These are phyloP conservation scores for Notolabrus celidotus DNA, from an alignment of 2,797 vertebrate genomes.

Conservation along the genomic window DNA sequence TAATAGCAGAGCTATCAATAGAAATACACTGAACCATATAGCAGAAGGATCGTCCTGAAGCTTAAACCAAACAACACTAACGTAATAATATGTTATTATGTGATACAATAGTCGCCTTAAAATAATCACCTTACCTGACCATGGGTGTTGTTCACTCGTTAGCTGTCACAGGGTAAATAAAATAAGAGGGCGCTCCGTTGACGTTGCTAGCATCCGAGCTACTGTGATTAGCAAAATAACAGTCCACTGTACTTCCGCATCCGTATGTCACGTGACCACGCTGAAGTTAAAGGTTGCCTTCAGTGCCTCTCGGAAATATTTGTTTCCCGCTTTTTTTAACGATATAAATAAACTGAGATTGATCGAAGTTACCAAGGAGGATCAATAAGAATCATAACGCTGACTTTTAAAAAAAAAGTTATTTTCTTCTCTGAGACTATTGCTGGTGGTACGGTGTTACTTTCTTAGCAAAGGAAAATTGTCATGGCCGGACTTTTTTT, in stretches of 20 bases:
- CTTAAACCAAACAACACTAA: neutral
- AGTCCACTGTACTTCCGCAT: constrained; percentile 61
- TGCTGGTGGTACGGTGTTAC: too few relatives aligned
- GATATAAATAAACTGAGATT: neutral
- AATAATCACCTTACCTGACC: constrained; percentile 79
- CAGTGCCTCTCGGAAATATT: neutral
- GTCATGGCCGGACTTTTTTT: too few relatives aligned
- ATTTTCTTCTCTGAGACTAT: too few relatives aligned
- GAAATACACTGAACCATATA: neutral
- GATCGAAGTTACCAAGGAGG: too few relatives aligned
- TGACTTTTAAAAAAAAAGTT: too few relatives aligned
- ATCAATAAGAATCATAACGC: too few relatives aligned
- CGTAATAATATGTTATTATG: neutral
- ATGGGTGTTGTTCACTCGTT: constrained; percentile 56
- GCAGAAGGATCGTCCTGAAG: neutral
- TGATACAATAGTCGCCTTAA: neutral
- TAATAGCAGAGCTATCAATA: neutral
- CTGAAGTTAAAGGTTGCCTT: constrained; percentile 26
- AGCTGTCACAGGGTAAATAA: neutral
- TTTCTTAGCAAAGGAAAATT: too few relatives aligned
- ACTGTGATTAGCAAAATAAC: constrained; percentile 56
- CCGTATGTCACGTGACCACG: constrained; percentile 57
- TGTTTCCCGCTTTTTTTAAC: neutral
- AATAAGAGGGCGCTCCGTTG: neutral
- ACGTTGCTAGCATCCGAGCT: neutral